phyloP scores from a whole-genome alignment of 2,888 invertebrate genomes.

The Tenthredo notha region DNA sequence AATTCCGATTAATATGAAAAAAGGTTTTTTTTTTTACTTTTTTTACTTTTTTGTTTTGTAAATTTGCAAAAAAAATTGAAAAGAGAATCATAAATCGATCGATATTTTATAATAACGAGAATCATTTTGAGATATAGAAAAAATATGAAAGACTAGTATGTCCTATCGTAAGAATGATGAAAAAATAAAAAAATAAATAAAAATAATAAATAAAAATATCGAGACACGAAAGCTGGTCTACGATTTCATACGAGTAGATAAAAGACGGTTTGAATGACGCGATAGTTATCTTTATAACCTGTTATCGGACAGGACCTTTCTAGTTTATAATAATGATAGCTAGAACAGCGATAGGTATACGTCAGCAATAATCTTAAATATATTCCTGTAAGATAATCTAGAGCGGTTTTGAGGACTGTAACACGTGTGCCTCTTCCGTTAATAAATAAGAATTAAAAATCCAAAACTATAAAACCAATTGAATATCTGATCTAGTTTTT shows the following conservation, averaged over 20 bases:
- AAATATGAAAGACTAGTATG: not conserved
- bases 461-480: slow-evolving; percentile 23
- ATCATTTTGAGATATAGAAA: not conserved
- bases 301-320: slow-evolving; percentile 40
- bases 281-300: slow-evolving; percentile 39
- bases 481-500: slow-evolving; percentile 39
- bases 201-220: not conserved
- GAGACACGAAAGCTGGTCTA: slow-evolving; percentile 7
- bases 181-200: not conserved
- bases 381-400: slow-evolving; percentile 4
- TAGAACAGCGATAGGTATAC: slow-evolving; percentile 16
- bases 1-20: not conserved
- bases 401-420: not conserved
- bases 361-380: slow-evolving; percentile 25
- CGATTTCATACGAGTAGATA: slow-evolving; percentile 8
- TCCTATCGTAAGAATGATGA: not conserved
- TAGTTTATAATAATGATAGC: slow-evolving; percentile 39
- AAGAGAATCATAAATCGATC: not conserved
- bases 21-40: no score
- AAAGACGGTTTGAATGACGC: slow-evolving; percentile 20
- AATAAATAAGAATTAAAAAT: not conserved
- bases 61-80: not conserved
- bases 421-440: slow-evolving; percentile 10
- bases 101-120: not conserved
- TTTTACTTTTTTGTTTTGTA: not conserved